Percentiles rank a stretch among this genome's conserved stretches.
phyloP scores from a whole-genome alignment of 2,888 invertebrate species.

The Polydrusus pterygomalis region DNA sequence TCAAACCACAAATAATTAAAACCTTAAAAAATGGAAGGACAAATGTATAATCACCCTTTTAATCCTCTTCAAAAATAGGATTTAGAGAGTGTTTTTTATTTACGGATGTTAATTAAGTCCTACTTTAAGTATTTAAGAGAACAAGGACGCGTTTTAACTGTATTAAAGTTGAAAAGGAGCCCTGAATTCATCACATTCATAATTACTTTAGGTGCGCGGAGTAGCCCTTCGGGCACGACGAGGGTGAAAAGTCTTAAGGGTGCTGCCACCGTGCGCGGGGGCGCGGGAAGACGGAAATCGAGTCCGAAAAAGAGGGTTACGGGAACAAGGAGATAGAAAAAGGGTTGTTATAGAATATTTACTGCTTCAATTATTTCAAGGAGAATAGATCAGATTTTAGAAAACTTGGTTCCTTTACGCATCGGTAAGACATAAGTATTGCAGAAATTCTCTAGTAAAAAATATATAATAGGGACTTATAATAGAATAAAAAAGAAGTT shows the following conservation, averaged over 20 bases:
- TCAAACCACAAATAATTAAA: too few species aligned
- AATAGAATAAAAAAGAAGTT: too few species aligned
- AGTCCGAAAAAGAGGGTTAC: constrained; percentile 44
- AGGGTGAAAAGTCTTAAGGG: constrained; percentile 61
- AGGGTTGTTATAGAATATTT: constrained; percentile 20
- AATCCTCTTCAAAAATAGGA: constrained; percentile 9
- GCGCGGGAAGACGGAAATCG: constrained; percentile 29
- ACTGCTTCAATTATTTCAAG: not conserved
- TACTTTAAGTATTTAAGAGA: constrained; percentile 57
- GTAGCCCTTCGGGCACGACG: constrained; percentile 65
- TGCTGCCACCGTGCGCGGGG: constrained; percentile 50
- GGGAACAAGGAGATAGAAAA: constrained; percentile 31
- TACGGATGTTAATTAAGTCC: constrained; percentile 55
- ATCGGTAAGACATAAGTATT: too few species aligned
- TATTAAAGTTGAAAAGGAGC: constrained; percentile 68
- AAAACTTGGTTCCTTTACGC: too few species aligned
- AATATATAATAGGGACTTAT: too few species aligned
- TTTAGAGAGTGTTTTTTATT: constrained; percentile 43
- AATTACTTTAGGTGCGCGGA: constrained; percentile 70
- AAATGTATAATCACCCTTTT: constrained; percentile 18
- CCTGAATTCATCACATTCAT: constrained; percentile 69
- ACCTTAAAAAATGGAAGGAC: not conserved
- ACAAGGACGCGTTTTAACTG: constrained; percentile 62
- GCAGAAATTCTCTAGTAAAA: too few species aligned
- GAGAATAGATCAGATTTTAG: too few species aligned